These are phyloP conservation scores for Oreonectes daqikongensis DNA, from an alignment of 2,797 vertebrate genomes.

Conservation along the genomic window DNA sequence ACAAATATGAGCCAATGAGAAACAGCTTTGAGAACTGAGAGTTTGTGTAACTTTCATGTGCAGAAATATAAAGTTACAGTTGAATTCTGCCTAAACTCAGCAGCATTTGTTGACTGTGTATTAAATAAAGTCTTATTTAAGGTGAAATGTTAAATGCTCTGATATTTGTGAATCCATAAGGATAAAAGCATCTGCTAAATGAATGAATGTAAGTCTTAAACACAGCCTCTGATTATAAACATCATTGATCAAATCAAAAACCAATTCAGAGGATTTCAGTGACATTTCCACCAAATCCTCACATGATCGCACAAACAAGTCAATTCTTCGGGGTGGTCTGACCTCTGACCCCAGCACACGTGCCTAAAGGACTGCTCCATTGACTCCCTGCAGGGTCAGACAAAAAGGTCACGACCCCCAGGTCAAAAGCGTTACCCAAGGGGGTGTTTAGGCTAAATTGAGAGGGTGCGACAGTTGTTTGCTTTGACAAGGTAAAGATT, in stretches of 20 bases:
- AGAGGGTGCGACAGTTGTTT: constrained; percentile 83
- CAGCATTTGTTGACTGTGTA: neutral
- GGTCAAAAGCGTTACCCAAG: constrained; percentile 91
- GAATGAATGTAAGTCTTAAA: too few relatives aligned
- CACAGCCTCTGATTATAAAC: too few relatives aligned
- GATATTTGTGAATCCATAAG: too few relatives aligned
- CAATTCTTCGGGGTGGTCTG: constrained; percentile 64
- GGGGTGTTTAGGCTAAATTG: constrained; percentile 83
- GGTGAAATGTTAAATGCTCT: too few relatives aligned
- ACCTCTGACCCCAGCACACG: constrained; percentile 75
- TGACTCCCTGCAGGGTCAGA: constrained; percentile 85
- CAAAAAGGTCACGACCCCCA: constrained; percentile 90
- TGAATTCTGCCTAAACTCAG: constrained; percentile 7
- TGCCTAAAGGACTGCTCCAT: constrained; percentile 92
- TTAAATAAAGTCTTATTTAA: too few relatives aligned
- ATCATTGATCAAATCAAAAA: too few relatives aligned
- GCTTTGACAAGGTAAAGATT: constrained; percentile 93
- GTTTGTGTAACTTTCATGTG: neutral
- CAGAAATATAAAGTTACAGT: neutral
- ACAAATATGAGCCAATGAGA: constrained; percentile 28
- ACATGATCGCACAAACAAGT: neutral
- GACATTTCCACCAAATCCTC: neutral
- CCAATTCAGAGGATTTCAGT: too few relatives aligned
- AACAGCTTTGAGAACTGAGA: constrained; percentile 15
- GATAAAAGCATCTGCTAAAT: too few relatives aligned